phyloP scores from a whole-genome alignment of 2,888 invertebrate genomes.

The Nebria brevicollis region DNA sequence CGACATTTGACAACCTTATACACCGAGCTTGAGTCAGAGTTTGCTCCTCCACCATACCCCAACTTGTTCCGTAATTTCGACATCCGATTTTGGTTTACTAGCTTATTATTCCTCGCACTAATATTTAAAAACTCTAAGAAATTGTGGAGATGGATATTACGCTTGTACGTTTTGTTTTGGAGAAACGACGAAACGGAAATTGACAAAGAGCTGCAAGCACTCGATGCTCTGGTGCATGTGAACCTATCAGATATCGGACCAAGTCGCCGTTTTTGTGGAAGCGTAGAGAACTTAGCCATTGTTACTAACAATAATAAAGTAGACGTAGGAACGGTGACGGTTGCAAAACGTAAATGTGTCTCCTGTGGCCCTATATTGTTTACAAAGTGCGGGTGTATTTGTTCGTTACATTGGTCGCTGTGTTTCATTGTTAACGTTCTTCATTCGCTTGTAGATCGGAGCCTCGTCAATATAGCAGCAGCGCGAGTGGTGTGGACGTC shows the following conservation, averaged over 20 bases:
- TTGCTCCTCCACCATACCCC: background rate
- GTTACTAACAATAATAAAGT: background rate
- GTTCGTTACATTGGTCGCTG: background rate
- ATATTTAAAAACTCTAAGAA: background rate
- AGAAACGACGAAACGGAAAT: background rate
- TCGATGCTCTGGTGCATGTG: background rate
- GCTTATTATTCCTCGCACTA: background rate
- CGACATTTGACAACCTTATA: background rate
- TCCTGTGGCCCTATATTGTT: constrained; percentile 7
- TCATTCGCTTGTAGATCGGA: constrained; percentile 57
- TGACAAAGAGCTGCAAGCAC: background rate
- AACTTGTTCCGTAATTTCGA: background rate
- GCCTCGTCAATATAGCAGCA: constrained; percentile 59
- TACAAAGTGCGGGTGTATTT: background rate
- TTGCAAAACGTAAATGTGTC: background rate
- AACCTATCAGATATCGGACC: background rate
- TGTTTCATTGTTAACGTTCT: constrained; percentile 8
- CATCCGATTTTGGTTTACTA: background rate
- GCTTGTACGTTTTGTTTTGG: background rate
- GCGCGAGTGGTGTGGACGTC: constrained; percentile 58
- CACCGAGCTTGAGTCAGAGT: background rate
- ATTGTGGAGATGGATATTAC: background rate
- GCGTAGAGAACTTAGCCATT: background rate
- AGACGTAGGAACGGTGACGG: background rate
- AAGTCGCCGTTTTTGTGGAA: background rate